Conservation (phyloP, 2,113 vertebrate genomes). For the Sisor rabdophorus region DNA sequence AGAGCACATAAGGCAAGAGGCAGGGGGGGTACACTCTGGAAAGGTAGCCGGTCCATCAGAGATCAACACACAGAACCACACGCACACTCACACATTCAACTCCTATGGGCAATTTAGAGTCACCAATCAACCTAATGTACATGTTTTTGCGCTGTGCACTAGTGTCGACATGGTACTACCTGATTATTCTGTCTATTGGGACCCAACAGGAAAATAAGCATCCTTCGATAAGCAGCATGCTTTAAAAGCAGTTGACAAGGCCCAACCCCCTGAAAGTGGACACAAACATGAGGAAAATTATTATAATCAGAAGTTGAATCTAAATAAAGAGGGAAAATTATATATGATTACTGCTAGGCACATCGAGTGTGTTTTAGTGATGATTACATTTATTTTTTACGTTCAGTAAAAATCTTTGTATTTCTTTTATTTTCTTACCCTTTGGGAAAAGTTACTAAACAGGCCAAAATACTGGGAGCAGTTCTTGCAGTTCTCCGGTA, state of each 20-base stretch:
- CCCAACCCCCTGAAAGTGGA: constrained; percentile 74
- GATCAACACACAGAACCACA: too few species aligned
- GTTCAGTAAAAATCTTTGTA: not conserved
- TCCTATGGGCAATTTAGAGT: too few species aligned
- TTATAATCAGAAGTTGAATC: not conserved
- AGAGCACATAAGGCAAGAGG: too few species aligned
- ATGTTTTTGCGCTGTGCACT: too few species aligned
- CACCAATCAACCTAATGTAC: too few species aligned
- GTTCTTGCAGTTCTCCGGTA: constrained; percentile 97
- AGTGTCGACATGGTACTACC: constrained; percentile 60
- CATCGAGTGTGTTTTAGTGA: too few species aligned
- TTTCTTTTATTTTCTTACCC: constrained; percentile 69
- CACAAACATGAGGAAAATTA: not conserved
- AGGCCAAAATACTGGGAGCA: constrained; percentile 95
- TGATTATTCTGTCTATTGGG: constrained; percentile 85
- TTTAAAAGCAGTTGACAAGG: constrained; percentile 86
- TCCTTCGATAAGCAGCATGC: constrained; percentile 86
- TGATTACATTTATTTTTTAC: too few species aligned
- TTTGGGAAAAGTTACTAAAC: constrained; percentile 95
- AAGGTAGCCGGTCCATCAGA: too few species aligned
- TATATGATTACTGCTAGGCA: not conserved
- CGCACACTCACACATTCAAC: too few species aligned
- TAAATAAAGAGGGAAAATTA: not conserved
- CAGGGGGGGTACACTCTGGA: too few species aligned
- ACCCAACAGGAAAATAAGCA: constrained; percentile 91